phyloP scores from a whole-genome alignment of 1,140 invertebrate species.

The Heliconius hermathena region DNA sequence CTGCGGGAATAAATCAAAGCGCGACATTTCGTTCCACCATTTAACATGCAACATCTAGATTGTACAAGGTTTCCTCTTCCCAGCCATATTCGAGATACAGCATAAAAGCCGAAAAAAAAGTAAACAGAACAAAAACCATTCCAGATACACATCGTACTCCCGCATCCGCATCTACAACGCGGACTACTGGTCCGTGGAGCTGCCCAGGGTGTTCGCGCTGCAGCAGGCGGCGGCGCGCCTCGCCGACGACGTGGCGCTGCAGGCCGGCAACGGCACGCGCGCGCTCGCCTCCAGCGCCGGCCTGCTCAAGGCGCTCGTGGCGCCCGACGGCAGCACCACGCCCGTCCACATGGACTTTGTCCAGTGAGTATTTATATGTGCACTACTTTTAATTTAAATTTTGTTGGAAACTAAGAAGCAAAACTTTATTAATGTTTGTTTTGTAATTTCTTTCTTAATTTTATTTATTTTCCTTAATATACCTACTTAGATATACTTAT shows the following conservation, averaged over 20 bases:
- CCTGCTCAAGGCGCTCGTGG: constrained; percentile 59
- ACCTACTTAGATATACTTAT: too few species aligned
- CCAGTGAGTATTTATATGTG: constrained; percentile 52
- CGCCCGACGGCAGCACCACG: constrained; percentile 49
- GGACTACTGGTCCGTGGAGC: constrained; percentile 64
- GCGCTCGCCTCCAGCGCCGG: constrained; percentile 54
- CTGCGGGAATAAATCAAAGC: too few species aligned
- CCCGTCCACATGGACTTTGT: constrained; percentile 73
- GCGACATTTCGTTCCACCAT: too few species aligned
- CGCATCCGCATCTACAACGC: constrained; percentile 69
- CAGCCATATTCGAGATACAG: not conserved
- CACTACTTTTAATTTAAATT: too few species aligned
- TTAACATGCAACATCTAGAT: too few species aligned
- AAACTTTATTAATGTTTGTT: too few species aligned
- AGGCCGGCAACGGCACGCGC: constrained; percentile 55
- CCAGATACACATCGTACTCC: constrained; percentile 67
- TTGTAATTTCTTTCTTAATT: too few species aligned
- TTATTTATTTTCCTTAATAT: too few species aligned
- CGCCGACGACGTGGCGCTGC: constrained; percentile 56
- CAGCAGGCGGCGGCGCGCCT: constrained; percentile 56
- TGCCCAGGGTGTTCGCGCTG: constrained; percentile 69
- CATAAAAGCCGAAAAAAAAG: not conserved
- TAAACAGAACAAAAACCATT: not conserved
- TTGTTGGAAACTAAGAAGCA: too few species aligned
- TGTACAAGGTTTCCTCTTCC: too few species aligned